phyloP scores from a whole-genome alignment of 92 coral and sea anemone genomes.

The Desmophyllum pertusum region DNA sequence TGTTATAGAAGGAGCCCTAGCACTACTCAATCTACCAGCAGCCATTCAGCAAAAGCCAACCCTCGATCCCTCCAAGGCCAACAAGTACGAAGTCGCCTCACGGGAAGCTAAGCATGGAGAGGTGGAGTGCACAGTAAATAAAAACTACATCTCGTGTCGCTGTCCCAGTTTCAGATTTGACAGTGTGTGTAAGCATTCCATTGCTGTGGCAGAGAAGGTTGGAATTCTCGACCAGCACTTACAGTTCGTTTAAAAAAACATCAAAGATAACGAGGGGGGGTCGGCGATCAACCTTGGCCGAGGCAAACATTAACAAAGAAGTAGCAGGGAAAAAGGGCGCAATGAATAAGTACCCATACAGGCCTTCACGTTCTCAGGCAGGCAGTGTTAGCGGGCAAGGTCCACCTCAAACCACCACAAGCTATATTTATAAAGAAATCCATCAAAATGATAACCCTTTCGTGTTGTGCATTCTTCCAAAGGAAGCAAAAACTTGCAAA shows the following conservation, averaged over 20 bases:
- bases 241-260: conserved; percentile 39
- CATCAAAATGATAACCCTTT: conserved; percentile 53
- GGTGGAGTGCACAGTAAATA: conserved; percentile 50
- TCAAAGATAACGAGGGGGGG: conserved; percentile 12
- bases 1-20: conserved; percentile 45
- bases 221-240: conserved; percentile 63
- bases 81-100: conserved; percentile 65
- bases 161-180: conserved; percentile 58
- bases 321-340: conserved; percentile 58
- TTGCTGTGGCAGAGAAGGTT: conserved; percentile 60
- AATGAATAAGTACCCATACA: conserved; percentile 28
- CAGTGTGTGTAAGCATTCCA: conserved; percentile 57
- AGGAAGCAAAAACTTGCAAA: conserved; percentile 47
- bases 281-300: conserved; percentile 45
- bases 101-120: conserved; percentile 48
- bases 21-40: conserved; percentile 54
- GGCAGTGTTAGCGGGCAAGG: conserved; percentile 9
- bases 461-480: conserved; percentile 48
- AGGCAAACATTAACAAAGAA: conserved; percentile 52
- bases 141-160: conserved; percentile 31
- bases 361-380: conserved; percentile 36
- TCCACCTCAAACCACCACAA: conserved; percentile 11
- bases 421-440: conserved; percentile 11
- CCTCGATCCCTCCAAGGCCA: conserved; percentile 42
- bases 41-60: conserved; percentile 65